These are phyloP conservation scores for Geopemphigus sp. DNA, from an alignment of 1,140 invertebrate genomes.

Conservation along the genomic window DNA sequence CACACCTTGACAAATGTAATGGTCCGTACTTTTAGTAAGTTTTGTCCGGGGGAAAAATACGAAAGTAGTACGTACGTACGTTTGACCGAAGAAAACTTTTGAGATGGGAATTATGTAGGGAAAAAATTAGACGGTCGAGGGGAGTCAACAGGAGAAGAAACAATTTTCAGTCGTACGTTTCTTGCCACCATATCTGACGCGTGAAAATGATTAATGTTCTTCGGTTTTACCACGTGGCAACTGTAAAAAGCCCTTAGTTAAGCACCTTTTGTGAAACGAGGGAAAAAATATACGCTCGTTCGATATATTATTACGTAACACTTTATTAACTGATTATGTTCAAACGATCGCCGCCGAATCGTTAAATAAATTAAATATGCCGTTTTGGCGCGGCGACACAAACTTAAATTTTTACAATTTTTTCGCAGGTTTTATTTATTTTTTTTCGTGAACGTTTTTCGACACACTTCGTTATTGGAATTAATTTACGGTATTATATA, in stretches of 20 bases:
- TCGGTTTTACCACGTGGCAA: background rate
- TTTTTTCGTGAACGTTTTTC: too few species aligned
- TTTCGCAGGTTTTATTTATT: too few species aligned
- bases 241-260: background rate
- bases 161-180: slow-evolving; percentile 1
- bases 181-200: background rate
- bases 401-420: too few species aligned
- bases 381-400: background rate
- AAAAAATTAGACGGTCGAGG: slow-evolving; percentile 8
- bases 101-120: background rate
- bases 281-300: background rate
- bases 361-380: background rate
- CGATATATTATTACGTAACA: background rate
- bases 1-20: slow-evolving; percentile 15
- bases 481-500: too few species aligned
- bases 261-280: background rate
- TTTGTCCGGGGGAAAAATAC: background rate
- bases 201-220: slow-evolving; percentile 11
- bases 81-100: background rate
- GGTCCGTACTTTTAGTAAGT: background rate
- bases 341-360: too few species aligned
- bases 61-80: background rate
- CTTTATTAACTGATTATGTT: background rate
- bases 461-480: too few species aligned
- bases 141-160: slow-evolving; percentile 24